Conservation (phyloP, 2,797 vertebrate genomes). For the Brachyalestes nurse region DNA sequence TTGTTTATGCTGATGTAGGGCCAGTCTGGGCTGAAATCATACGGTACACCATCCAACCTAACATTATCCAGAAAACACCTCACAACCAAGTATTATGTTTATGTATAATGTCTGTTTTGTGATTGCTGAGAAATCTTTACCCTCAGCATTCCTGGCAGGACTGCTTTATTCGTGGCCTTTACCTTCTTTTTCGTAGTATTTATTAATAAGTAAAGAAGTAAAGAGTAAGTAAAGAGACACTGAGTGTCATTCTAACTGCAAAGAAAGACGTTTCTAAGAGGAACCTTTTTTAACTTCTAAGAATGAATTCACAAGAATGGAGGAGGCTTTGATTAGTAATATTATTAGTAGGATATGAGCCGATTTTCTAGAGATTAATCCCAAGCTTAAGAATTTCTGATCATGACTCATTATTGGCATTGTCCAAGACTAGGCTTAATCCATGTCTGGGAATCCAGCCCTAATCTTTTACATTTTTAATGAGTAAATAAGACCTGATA, state of each 20-base stretch:
- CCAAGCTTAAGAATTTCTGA: no score
- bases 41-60: neutral
- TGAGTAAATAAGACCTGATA: neutral
- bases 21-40: neutral
- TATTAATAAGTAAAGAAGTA: no score
- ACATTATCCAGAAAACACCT: conserved; percentile 3
- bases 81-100: neutral
- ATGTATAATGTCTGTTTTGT: conserved; percentile 15
- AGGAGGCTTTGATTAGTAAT: no score
- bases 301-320: no score
- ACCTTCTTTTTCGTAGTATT: neutral
- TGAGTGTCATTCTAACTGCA: neutral
- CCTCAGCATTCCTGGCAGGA: neutral
- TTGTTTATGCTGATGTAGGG: conserved; percentile 12
- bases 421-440: no score
- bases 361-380: no score
- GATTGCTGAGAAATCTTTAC: neutral
- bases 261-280: no score
- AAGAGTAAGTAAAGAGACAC: no score
- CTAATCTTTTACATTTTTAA: neutral
- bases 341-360: no score
- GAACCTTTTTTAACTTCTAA: no score
- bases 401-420: no score
- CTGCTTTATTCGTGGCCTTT: neutral
- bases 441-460: no score